Conservation (phyloP, 1,140 invertebrate species). For the Ostrea denselamellosa region DNA sequence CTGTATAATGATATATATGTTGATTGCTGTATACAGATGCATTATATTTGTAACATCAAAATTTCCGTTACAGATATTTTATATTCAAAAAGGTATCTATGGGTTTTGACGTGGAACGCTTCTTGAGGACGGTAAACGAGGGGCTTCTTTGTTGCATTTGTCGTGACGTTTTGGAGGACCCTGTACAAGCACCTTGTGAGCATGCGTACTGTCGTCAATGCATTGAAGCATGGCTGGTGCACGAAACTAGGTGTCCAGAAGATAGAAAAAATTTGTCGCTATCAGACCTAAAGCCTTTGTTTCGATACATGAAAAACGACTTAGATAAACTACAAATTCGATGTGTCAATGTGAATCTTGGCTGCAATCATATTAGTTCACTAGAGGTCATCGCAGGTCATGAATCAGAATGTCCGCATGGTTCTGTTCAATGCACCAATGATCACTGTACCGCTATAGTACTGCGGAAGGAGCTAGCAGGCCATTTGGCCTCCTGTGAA, state of each 20-base stretch:
- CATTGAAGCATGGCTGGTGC: conserved; percentile 70
- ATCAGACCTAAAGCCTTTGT: conserved; percentile 62
- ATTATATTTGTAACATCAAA: background rate
- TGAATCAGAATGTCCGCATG: conserved; percentile 62
- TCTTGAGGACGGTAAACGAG: conserved; percentile 68
- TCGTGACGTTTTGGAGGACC: conserved; percentile 73
- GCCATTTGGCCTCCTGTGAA: conserved; percentile 61
- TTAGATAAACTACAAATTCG: conserved; percentile 65
- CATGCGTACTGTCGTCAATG: conserved; percentile 71
- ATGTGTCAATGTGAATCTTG: conserved; percentile 60
- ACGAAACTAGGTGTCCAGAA: conserved; percentile 71
- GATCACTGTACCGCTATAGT: conserved; percentile 59
- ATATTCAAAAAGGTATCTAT: conserved; percentile 47
- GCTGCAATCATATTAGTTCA: conserved; percentile 59
- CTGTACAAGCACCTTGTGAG: conserved; percentile 73
- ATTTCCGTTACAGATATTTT: background rate
- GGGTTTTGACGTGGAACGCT: conserved; percentile 74
- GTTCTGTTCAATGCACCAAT: conserved; percentile 64
- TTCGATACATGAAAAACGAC: conserved; percentile 74
- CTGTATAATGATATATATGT: background rate
- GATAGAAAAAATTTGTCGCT: conserved; percentile 64
- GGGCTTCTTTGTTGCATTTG: conserved; percentile 74
- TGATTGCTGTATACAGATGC: background rate
- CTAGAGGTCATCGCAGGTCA: conserved; percentile 66
- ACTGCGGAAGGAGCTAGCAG: conserved; percentile 49